Evolutionary conservation across 1,140 invertebrate species (phyloP).

Genomic region (Eulimnadia texana): DNA sequence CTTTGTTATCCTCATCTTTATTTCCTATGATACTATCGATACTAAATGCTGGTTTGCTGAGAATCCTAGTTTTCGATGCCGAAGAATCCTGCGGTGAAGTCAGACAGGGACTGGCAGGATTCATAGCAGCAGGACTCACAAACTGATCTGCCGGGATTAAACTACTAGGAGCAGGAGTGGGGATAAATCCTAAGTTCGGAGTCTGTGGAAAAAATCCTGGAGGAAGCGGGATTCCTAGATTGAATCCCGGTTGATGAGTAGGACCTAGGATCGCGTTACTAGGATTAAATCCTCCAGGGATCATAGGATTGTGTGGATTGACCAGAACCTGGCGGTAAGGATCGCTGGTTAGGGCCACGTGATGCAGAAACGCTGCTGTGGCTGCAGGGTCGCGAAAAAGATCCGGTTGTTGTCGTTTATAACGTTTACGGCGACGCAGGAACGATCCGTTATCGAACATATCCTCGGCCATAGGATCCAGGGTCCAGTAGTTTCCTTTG

Average conservation of each 20-base stretch:
- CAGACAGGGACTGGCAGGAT: neutral
- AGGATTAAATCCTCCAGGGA: neutral
- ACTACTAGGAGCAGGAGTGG: neutral
- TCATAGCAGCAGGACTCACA: neutral
- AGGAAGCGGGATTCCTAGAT: neutral
- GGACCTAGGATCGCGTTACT: neutral
- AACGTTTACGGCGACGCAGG: slow-evolving; percentile 81
- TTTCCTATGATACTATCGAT: slow-evolving; percentile 17
- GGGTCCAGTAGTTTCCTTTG: slow-evolving; percentile 97
- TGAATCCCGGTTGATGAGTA: neutral
- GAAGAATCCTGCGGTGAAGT: neutral
- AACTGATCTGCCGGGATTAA: neutral
- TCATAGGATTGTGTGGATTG: slow-evolving; percentile 16
- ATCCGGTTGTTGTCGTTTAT: slow-evolving; percentile 64
- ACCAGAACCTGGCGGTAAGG: slow-evolving; percentile 26
- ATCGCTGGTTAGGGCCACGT: slow-evolving; percentile 14
- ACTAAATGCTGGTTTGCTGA: slow-evolving; percentile 14
- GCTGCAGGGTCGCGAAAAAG: slow-evolving; percentile 32
- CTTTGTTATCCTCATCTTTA: neutral
- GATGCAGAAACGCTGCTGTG: slow-evolving; percentile 28
- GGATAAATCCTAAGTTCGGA: neutral
- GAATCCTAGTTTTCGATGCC: neutral
- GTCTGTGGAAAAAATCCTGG: neutral
- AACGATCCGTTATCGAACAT: slow-evolving; percentile 99
- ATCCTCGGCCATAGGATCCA: slow-evolving; percentile 90